Percentiles rank a stretch among this genome's conserved stretches.
These are phyloP conservation scores for Semotilus atromaculatus DNA, from an alignment of 2,797 vertebrate genomes.

Conservation along the genomic window DNA sequence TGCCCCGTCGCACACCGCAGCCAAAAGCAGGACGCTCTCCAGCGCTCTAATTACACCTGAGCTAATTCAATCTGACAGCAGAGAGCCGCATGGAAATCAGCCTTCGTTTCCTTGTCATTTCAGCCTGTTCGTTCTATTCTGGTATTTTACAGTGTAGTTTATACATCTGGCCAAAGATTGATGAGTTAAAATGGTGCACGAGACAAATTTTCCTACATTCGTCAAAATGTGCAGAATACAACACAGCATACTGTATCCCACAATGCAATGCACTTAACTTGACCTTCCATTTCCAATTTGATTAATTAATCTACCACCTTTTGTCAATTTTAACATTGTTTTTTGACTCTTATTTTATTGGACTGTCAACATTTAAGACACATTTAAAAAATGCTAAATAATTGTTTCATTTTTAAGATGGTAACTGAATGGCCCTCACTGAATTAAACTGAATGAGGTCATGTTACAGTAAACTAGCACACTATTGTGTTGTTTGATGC, in stretches of 20 bases:
- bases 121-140: background rate
- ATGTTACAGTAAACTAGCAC: too few species aligned
- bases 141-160: background rate
- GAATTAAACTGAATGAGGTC: too few species aligned
- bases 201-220: background rate
- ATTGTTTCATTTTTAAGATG: too few species aligned
- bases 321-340: background rate
- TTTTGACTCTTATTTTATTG: background rate
- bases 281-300: background rate
- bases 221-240: background rate
- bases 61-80: constrained; percentile 74
- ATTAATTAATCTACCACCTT: background rate
- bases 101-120: constrained; percentile 12
- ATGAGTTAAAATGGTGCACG: background rate
- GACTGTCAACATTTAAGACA: background rate
- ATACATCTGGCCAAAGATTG: background rate
- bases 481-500: too few species aligned
- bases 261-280: background rate
- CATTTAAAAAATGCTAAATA: too few species aligned
- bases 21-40: constrained; percentile 61
- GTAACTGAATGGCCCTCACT: too few species aligned
- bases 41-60: constrained; percentile 71
- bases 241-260: background rate
- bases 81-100: constrained; percentile 71
- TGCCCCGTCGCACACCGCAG: constrained; percentile 59